Conservation (phyloP, 2,113 vertebrate genomes). For the Xiphophorus hellerii region DNA sequence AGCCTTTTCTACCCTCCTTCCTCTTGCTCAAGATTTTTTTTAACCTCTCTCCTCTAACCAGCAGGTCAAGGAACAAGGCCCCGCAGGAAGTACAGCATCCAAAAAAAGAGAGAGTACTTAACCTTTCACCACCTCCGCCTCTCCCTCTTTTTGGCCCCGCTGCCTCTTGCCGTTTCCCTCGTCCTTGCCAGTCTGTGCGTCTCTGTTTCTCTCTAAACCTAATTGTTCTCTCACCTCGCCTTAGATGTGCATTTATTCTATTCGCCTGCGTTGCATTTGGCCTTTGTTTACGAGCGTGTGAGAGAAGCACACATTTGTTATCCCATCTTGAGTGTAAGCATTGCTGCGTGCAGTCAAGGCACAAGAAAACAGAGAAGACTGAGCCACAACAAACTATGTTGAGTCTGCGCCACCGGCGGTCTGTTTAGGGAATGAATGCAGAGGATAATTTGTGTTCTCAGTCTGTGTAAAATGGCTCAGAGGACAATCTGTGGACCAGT, state of each 20-base stretch:
- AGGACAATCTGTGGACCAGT: constrained; percentile 75
- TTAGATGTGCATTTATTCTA: constrained; percentile 37
- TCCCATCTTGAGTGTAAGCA: constrained; percentile 28
- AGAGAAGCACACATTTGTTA: constrained; percentile 39
- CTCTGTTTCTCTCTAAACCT: constrained; percentile 23
- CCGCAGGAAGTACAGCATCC: constrained; percentile 68
- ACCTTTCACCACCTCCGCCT: constrained; percentile 63
- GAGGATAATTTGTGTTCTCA: constrained; percentile 73
- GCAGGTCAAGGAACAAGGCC: constrained; percentile 68
- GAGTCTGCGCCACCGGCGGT: constrained; percentile 54
- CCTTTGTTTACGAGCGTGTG: constrained; percentile 28
- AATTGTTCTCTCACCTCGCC: constrained; percentile 56
- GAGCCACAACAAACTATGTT: constrained; percentile 51
- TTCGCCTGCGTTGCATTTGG: constrained; percentile 17
- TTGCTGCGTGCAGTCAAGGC: constrained; percentile 23
- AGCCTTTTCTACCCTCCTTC: constrained; percentile 64
- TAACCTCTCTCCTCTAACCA: constrained; percentile 54
- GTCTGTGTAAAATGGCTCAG: constrained; percentile 71
- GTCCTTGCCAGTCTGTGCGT: constrained; percentile 19
- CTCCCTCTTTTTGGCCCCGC: constrained; percentile 38
- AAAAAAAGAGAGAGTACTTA: constrained; percentile 62
- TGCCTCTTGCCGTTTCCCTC: constrained; percentile 39
- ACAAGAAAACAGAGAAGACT: constrained; percentile 44
- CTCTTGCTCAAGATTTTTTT: constrained; percentile 27
- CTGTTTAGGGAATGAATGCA: constrained; percentile 72